Percentiles rank a stretch among this genome's conserved stretches.
Evolutionary conservation across 2,888 invertebrate species (phyloP).

Genomic region (Seira ritae): DNA sequence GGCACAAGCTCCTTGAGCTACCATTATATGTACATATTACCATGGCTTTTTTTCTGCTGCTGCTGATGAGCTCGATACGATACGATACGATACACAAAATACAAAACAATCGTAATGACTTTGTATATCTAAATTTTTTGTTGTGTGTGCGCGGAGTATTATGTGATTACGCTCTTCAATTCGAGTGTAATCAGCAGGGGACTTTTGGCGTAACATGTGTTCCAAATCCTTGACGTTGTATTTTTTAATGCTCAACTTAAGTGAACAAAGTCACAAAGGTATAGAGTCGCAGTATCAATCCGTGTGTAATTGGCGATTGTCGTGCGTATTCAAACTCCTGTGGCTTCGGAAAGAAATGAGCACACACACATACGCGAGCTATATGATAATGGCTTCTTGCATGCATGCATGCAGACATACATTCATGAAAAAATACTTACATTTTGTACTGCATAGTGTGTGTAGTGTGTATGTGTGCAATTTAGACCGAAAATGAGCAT

Average conservation of each 20-base stretch:
- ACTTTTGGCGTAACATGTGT: conserved; percentile 37
- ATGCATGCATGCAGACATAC: no score
- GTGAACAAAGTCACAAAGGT: no score
- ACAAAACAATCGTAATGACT: conserved; percentile 60
- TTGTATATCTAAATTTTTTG: conserved; percentile 42
- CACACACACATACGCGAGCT: neutral
- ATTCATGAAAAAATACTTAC: no score
- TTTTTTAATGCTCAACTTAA: no score
- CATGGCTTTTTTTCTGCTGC: no score
- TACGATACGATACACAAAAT: neutral
- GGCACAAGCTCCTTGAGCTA: no score
- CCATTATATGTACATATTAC: no score
- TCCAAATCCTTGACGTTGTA: neutral
- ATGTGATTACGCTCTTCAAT: no score
- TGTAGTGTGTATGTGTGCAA: no score
- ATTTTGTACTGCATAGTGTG: no score
- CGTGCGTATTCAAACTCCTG: conserved; percentile 64
- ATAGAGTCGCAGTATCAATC: conserved; percentile 32
- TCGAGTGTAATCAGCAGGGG: conserved; percentile 54
- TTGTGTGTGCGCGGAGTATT: neutral
- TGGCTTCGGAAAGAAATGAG: conserved; percentile 41
- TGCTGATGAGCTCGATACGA: no score
- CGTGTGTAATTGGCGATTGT: conserved; percentile 70
- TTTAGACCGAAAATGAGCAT: conserved; percentile 46
- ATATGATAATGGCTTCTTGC: no score